Evolutionary conservation across 30 jellyfish, hydroid and myxozoan species (phyloP).

Genomic region (Chironex yamaguchii): DNA sequence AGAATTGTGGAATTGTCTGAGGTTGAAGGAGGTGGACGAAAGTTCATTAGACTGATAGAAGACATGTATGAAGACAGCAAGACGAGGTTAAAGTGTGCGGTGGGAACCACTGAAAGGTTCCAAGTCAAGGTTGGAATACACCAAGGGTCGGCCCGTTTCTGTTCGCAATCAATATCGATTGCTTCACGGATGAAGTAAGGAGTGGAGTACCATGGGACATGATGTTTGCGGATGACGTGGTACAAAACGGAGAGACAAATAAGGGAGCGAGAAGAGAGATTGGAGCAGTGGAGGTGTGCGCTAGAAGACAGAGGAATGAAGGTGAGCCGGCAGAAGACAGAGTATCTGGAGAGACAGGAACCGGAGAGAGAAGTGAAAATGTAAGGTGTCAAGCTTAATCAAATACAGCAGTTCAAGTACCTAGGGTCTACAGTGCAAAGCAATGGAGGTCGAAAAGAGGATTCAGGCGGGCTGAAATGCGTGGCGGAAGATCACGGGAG

Average conservation of each 20-base stretch:
- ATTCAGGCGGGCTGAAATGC: too few relatives aligned
- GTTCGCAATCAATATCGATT: conserved; percentile 14
- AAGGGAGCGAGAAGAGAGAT: not conserved
- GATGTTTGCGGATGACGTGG: conserved; percentile 37
- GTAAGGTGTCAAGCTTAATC: too few relatives aligned
- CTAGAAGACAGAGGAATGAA: conserved; percentile 28
- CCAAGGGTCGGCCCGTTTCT: conserved; percentile 49
- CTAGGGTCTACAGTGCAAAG: too few relatives aligned
- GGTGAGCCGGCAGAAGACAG: too few relatives aligned
- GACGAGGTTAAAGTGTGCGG: conserved; percentile 29
- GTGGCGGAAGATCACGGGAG: too few relatives aligned
- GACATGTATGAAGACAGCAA: conserved; percentile 20
- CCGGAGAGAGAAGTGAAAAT: too few relatives aligned
- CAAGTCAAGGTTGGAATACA: conserved; percentile 1
- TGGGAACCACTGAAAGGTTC: conserved; percentile 12
- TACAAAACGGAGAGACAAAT: not conserved
- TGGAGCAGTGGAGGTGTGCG: conserved; percentile 20
- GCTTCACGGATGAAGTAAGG: conserved; percentile 4
- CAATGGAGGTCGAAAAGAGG: too few relatives aligned
- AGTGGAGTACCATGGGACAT: conserved; percentile 33
- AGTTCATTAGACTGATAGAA: conserved; percentile 4
- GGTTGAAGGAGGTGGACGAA: not conserved
- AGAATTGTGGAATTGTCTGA: conserved; percentile 38
- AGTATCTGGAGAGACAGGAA: too few relatives aligned
- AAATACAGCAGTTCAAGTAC: too few relatives aligned